Evolutionary conservation across 1,140 invertebrate genomes (phyloP).

Genomic region (Lasaia peninsularis): DNA sequence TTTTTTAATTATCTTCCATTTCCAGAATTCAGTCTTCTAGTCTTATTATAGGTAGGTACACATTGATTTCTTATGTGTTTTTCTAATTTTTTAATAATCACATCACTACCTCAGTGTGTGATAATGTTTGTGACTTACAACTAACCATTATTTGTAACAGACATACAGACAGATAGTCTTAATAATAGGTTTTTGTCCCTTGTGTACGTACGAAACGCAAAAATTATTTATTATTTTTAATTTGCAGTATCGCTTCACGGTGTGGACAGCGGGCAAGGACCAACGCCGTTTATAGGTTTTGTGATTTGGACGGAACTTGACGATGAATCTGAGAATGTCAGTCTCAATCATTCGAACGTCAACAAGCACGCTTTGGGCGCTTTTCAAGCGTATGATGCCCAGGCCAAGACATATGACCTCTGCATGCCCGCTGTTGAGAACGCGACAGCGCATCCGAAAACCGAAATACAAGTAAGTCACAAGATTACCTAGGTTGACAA

Average conservation of each 20-base stretch:
- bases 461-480: conserved; percentile 54
- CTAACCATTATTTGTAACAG: too few relatives aligned
- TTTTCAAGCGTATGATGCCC: conserved; percentile 62
- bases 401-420: conserved; percentile 47
- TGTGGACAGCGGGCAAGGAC: conserved; percentile 55
- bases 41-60: too few relatives aligned
- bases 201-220: too few relatives aligned
- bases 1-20: too few relatives aligned
- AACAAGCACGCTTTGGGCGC: conserved; percentile 39
- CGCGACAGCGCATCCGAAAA: conserved; percentile 62
- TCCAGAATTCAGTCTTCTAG: too few relatives aligned
- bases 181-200: too few relatives aligned
- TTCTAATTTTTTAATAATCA: too few relatives aligned
- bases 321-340: conserved; percentile 31
- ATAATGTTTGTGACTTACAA: too few relatives aligned
- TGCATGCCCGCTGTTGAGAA: conserved; percentile 58
- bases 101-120: too few relatives aligned
- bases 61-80: too few relatives aligned
- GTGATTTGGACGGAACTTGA: conserved; percentile 58
- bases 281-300: conserved; percentile 58
- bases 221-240: not conserved
- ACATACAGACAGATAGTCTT: too few relatives aligned
- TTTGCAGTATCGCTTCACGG: conserved; percentile 58
- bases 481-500: not conserved
- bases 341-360: conserved; percentile 21